phyloP scores from a whole-genome alignment of 92 coral and sea anemone genomes.

The Epizoanthus ramosus region DNA sequence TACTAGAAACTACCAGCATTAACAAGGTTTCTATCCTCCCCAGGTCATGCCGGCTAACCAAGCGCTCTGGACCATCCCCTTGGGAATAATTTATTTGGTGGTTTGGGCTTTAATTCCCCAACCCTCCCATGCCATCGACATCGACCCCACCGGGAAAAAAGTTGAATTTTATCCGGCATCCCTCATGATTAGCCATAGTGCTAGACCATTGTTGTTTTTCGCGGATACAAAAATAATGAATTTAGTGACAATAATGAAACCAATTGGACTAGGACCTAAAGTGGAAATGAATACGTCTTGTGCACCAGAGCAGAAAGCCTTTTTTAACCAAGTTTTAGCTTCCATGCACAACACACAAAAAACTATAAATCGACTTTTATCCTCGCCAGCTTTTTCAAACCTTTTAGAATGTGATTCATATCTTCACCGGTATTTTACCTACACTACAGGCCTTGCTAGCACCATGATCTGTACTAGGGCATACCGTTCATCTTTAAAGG shows the following conservation, averaged over 20 bases:
- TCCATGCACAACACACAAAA: constrained; percentile 27
- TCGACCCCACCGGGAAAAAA: constrained; percentile 37
- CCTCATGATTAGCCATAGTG: constrained; percentile 44
- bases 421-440: constrained; percentile 22
- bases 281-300: neutral
- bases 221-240: constrained; percentile 35
- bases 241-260: neutral
- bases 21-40: no score
- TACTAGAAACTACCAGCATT: no score
- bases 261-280: constrained; percentile 8
- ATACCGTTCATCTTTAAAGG: constrained; percentile 22
- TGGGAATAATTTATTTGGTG: neutral
- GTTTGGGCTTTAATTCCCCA: neutral
- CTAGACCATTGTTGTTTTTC: constrained; percentile 29
- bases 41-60: neutral
- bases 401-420: constrained; percentile 47
- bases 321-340: constrained; percentile 12
- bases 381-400: constrained; percentile 21
- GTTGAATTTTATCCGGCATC: constrained; percentile 37
- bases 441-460: constrained; percentile 39
- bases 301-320: constrained; percentile 2
- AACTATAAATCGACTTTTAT: neutral
- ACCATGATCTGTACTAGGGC: constrained; percentile 21
- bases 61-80: neutral
- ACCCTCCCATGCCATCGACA: neutral